phyloP scores from a whole-genome alignment of 2,888 invertebrate genomes.

The Tipula vernalis region DNA sequence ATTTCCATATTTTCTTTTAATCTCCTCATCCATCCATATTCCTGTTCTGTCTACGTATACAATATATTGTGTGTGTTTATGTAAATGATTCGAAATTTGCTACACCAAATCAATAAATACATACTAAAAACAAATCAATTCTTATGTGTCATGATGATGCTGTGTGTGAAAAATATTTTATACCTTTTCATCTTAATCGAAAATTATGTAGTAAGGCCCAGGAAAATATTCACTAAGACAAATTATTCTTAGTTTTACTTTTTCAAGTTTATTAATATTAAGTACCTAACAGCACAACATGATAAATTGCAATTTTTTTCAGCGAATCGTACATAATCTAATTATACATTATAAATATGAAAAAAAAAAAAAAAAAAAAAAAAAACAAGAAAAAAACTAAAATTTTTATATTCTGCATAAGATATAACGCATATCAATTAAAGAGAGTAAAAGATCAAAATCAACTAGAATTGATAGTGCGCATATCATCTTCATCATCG shows the following conservation, averaged over 20 bases:
- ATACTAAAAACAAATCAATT: background rate
- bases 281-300: background rate
- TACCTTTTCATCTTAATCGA: background rate
- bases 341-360: background rate
- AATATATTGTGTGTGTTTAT: background rate
- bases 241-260: background rate
- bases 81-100: background rate
- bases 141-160: background rate
- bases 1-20: background rate
- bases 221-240: background rate
- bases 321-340: background rate
- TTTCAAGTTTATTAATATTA: background rate
- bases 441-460: conserved; percentile 4
- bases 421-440: background rate
- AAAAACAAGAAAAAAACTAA: no score
- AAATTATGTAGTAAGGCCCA: background rate
- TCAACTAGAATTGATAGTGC: conserved; percentile 4
- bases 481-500: background rate
- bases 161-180: background rate
- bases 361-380: no score
- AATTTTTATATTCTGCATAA: background rate
- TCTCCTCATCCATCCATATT: background rate
- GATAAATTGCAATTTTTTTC: background rate
- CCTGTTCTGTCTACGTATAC: background rate
- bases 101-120: background rate